phyloP scores from a whole-genome alignment of 2,113 vertebrate genomes.

The Elaphurus davidianus region DNA sequence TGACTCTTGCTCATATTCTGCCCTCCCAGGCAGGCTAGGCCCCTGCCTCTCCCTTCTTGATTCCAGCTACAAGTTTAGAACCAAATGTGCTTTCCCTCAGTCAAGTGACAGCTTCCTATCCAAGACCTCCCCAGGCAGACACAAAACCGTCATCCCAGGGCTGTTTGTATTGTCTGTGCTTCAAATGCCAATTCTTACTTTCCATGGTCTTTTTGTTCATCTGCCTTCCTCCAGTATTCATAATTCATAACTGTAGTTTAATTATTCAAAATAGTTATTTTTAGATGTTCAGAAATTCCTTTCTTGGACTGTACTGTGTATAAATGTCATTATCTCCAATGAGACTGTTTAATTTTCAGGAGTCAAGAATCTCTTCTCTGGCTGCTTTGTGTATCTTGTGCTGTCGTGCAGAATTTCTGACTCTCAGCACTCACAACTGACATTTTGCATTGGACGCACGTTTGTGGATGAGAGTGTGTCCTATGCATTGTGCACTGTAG shows the following conservation, averaged over 20 bases:
- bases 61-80: neutral
- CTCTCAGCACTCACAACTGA: neutral
- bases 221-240: neutral
- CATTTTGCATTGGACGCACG: neutral
- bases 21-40: neutral
- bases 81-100: neutral
- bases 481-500: neutral
- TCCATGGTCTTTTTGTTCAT: neutral
- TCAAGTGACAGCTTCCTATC: neutral
- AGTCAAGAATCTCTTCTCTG: neutral
- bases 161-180: neutral
- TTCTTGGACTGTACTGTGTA: neutral
- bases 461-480: neutral
- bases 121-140: neutral
- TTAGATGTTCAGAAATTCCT: neutral
- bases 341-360: neutral
- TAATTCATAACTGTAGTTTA: slow-evolving; percentile 33
- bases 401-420: neutral
- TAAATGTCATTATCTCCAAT: neutral
- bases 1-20: neutral
- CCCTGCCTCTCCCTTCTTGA: neutral
- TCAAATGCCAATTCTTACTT: neutral
- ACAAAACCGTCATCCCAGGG: neutral
- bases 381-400: neutral
- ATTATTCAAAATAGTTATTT: slow-evolving; percentile 45